Conservation (phyloP, 2,113 vertebrate genomes). For the Mastomys natalensis region DNA sequence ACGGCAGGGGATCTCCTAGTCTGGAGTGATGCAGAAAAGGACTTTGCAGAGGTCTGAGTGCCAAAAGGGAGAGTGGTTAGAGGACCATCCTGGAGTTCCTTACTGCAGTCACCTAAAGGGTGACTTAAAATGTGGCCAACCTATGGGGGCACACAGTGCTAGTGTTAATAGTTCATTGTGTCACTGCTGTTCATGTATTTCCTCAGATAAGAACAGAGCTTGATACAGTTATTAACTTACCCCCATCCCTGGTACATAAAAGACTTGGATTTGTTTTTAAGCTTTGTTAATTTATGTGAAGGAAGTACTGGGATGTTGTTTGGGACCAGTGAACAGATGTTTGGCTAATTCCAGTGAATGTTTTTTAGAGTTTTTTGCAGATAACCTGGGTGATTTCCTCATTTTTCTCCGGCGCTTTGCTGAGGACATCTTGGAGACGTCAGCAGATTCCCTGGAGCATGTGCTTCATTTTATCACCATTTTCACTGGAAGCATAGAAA, state of each 20-base stretch:
- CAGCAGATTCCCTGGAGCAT: slow-evolving; percentile 94
- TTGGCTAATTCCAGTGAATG: slow-evolving; percentile 49
- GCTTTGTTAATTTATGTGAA: background rate
- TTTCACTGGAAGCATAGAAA: slow-evolving; percentile 97
- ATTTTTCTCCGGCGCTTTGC: slow-evolving; percentile 97
- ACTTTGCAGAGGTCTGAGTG: background rate
- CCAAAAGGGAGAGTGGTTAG: background rate
- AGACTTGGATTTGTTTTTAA: background rate
- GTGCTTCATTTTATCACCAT: slow-evolving; percentile 95
- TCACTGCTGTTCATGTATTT: background rate
- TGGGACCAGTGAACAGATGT: slow-evolving; percentile 17
- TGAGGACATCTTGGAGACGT: slow-evolving; percentile 95
- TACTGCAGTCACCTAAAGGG: background rate
- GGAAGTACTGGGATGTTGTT: background rate
- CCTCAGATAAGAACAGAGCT: background rate
- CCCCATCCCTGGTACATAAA: background rate
- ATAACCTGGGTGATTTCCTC: slow-evolving; percentile 98
- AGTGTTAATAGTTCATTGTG: background rate
- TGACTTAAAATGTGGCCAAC: slow-evolving; percentile 29
- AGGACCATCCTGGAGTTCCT: background rate
- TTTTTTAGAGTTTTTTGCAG: slow-evolving; percentile 96
- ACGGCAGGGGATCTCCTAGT: background rate
- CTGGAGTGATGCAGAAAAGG: background rate
- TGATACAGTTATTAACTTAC: background rate
- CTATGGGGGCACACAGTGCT: background rate